Conservation (phyloP, 1,140 invertebrate species). For the Heliothis subflexa region DNA sequence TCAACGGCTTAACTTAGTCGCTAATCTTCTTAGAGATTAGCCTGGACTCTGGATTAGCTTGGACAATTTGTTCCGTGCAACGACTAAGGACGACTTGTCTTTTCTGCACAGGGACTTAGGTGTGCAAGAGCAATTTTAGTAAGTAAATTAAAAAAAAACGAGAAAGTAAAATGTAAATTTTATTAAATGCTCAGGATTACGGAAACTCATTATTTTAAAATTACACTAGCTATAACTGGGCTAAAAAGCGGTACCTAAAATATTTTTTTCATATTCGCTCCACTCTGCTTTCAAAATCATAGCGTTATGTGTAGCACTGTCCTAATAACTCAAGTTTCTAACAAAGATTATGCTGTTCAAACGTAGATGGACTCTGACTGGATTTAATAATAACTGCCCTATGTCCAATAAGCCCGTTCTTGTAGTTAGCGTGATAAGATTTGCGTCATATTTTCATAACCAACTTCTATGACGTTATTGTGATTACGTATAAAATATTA, state of each 20-base stretch:
- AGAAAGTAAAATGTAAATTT: too few relatives aligned
- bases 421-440: background rate
- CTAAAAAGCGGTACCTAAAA: background rate
- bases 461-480: too few relatives aligned
- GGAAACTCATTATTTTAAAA: too few relatives aligned
- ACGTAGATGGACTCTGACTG: background rate
- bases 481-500: too few relatives aligned
- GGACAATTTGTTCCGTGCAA: background rate
- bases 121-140: too few relatives aligned
- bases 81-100: too few relatives aligned
- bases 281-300: background rate
- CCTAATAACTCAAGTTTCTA: constrained; percentile 34
- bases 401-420: constrained; percentile 10
- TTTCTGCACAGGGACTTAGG: too few relatives aligned
- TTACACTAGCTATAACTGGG: too few relatives aligned
- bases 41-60: background rate
- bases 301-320: background rate
- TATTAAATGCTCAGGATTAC: too few relatives aligned
- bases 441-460: background rate
- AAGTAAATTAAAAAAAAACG: too few relatives aligned
- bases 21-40: constrained; percentile 4
- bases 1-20: background rate
- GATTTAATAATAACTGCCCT: constrained; percentile 47
- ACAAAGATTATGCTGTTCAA: constrained; percentile 43
- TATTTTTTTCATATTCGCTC: background rate